Percentiles rank a stretch among this genome's conserved stretches.
Evolutionary conservation across 2,888 invertebrate genomes (phyloP).

Genomic region (Bellardia pandia): DNA sequence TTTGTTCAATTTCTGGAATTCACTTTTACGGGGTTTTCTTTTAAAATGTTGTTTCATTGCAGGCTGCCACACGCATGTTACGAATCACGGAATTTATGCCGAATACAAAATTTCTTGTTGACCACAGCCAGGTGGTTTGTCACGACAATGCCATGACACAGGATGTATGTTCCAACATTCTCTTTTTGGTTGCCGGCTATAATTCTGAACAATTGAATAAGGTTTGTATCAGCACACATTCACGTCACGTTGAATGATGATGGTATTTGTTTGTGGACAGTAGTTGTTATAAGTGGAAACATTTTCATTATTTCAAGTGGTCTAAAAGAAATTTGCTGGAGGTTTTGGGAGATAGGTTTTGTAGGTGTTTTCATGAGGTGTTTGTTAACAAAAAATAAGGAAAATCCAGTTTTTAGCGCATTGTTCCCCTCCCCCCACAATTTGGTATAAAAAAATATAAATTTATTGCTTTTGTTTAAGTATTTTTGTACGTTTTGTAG

Average conservation of each 20-base stretch:
- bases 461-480: no score
- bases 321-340: not conserved
- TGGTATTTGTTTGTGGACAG: conserved; percentile 10
- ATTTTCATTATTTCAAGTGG: not conserved
- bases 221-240: conserved; percentile 80
- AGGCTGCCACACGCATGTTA: conserved; percentile 83
- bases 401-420: no score
- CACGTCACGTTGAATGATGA: not conserved
- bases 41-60: conserved; percentile 34
- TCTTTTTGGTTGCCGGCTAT: conserved; percentile 87
- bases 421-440: no score
- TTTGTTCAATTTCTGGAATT: not conserved
- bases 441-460: no score
- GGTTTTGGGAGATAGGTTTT: not conserved
- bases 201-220: conserved; percentile 86
- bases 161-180: conserved; percentile 86
- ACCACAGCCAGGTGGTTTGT: conserved; percentile 84
- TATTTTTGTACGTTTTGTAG: no score
- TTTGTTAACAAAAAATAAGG: not conserved
- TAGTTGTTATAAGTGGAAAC: not conserved
- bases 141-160: conserved; percentile 85
- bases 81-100: conserved; percentile 84
- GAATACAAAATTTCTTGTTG: conserved; percentile 82
- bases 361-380: not conserved
- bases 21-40: not conserved